Percentiles rank a stretch among this genome's conserved stretches.
phyloP scores from a whole-genome alignment of 2,797 vertebrate species.

The Amblyopsis hoosieri region DNA sequence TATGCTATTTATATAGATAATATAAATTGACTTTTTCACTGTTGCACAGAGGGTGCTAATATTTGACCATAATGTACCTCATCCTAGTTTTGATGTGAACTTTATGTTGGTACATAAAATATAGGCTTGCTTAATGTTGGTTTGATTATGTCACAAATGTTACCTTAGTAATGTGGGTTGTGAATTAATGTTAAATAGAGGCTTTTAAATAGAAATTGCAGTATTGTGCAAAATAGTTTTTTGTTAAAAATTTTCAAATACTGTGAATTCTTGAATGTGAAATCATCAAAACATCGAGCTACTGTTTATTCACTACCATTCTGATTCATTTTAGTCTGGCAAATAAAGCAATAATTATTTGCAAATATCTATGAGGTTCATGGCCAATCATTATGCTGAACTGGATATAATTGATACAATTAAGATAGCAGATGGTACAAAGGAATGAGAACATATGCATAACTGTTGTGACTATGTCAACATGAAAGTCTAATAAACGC shows the following conservation, averaged over 20 bases:
- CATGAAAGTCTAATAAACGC: not conserved
- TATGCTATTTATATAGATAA: constrained; percentile 5
- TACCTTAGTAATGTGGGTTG: constrained; percentile 28
- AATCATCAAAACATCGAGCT: constrained; percentile 32
- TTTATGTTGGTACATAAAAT: not conserved
- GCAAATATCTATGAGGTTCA: not conserved
- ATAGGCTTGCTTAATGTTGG: not conserved
- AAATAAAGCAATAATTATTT: constrained; percentile 65
- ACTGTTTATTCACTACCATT: constrained; percentile 19
- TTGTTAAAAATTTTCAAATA: constrained; percentile 22
- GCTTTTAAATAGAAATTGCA: constrained; percentile 35
- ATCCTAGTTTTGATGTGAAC: constrained; percentile 36
- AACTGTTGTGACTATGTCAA: not conserved
- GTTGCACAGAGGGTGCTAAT: constrained; percentile 10
- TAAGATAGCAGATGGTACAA: not conserved
- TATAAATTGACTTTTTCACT: constrained; percentile 10
- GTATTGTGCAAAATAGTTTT: constrained; percentile 20
- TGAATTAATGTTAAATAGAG: constrained; percentile 9
- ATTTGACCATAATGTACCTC: constrained; percentile 33
- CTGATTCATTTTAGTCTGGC: constrained; percentile 36
- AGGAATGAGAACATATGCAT: not conserved
- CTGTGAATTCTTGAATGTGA: constrained; percentile 49
- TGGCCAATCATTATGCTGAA: not conserved
- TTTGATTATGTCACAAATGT: constrained; percentile 44
- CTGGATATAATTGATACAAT: not conserved